Evolutionary conservation across 2,113 vertebrate genomes (phyloP).

Genomic region (Coryphaenoides rupestris): DNA sequence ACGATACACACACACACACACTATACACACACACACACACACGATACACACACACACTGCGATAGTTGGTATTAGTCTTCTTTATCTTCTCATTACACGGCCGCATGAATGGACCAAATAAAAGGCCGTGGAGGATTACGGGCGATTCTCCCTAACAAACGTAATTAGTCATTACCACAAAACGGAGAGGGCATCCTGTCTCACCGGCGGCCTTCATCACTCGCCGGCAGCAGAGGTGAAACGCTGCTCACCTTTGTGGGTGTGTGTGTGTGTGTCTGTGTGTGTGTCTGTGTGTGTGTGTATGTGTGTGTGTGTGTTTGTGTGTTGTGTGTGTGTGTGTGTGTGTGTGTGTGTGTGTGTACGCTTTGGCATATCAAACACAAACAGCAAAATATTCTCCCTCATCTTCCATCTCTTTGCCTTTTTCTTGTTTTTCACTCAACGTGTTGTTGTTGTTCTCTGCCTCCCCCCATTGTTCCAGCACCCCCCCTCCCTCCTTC

Average conservation of each 20-base stretch:
- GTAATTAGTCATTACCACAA: neutral
- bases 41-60: neutral
- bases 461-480: too few species aligned
- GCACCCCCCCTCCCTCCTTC: too few species aligned
- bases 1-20: slow-evolving; percentile 1
- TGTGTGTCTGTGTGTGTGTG: too few species aligned
- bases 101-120: neutral
- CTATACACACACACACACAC: too few species aligned
- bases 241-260: neutral
- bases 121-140: neutral
- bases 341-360: neutral
- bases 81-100: slow-evolving; percentile 1
- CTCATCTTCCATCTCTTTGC: too few species aligned
- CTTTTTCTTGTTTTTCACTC: too few species aligned
- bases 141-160: neutral
- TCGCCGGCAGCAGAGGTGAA: neutral
- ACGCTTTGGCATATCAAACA: too few species aligned
- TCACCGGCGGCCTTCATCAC: neutral
- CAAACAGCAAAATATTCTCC: too few species aligned
- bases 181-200: neutral
- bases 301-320: too few species aligned
- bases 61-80: neutral
- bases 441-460: too few species aligned
- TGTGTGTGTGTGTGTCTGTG: too few species aligned
- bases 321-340: too few species aligned